Evolutionary conservation across 2,888 invertebrate species (phyloP), one percentile per base, ranked within the genome.

Genomic region (Drosophila quasianomalipes): DNA sequence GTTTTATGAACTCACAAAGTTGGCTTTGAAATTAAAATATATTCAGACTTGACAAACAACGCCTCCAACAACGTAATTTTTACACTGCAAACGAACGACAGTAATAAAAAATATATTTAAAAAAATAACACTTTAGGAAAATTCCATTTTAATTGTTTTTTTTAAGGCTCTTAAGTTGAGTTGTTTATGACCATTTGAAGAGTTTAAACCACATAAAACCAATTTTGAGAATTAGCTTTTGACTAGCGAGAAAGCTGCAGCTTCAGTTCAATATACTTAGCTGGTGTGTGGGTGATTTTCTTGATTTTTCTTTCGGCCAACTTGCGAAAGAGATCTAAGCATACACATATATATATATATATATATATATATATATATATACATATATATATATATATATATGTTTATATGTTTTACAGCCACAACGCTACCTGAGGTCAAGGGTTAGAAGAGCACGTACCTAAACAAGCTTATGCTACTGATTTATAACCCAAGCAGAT

Each of bases 391-490:
- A 16, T 35, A 35, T 16, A 14, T 31, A 2, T 57, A n/a, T 37
- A 19, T 7, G 5, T 30, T 30, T 5, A 35, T n/a, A n/a, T 53
- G 14, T 22, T 16, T n/a, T n/a, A n/a, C n/a, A 30, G 51, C 28
- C n/a, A 61, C n/a, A 44, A 26, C 31, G 33, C 28, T 60, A 53
- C 26, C 70, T 70, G 80, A 75, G 77, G 76, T 77, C 80, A 77
- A 75, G 79, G 79, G 33, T 70, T 62, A 57, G 28, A 28, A 59
- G 74, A 77, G 61, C 67, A 80, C 80, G 80, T 76, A 62, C 54
- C 44, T 44, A 58, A 64, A 60, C 28, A 60, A 41, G 54, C 58
- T 49, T 74, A 53, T 44, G 37, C 19, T 30, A 60, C 41, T 80
- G 80, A 79, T 80, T 80, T 79, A 79, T 76, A 26, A 49, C 37